These are phyloP conservation scores for Hydrocynus forskahlii DNA, from an alignment of 2,797 vertebrate genomes.

Conservation along the genomic window DNA sequence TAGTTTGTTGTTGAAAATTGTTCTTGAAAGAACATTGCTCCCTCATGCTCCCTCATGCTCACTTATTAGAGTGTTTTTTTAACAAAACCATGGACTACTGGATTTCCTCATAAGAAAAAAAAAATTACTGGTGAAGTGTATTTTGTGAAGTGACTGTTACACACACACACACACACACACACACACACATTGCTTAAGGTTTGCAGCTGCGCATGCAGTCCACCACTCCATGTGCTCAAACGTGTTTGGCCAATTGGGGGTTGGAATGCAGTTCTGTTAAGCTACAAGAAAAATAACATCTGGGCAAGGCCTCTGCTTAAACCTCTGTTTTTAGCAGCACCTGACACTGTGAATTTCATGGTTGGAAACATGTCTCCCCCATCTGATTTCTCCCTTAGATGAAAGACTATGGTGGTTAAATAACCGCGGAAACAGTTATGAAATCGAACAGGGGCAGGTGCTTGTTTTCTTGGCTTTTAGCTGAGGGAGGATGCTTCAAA, in stretches of 20 bases:
- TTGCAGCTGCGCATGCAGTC: not conserved
- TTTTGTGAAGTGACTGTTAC: not conserved
- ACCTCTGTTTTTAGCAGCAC: conserved; percentile 38
- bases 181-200: not conserved
- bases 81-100: too few species aligned
- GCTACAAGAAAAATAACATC: conserved; percentile 36
- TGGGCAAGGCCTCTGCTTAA: conserved; percentile 4
- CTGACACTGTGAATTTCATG: conserved; percentile 18
- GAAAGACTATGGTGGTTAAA: conserved; percentile 8
- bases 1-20: not conserved
- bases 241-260: not conserved
- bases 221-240: not conserved
- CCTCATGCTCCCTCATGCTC: too few species aligned
- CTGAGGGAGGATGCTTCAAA: conserved; percentile 5
- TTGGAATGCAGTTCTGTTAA: not conserved
- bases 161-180: not conserved
- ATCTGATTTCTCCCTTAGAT: conserved; percentile 2
- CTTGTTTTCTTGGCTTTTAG: conserved; percentile 6
- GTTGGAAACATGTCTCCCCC: not conserved
- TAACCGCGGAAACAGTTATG: conserved; percentile 30
- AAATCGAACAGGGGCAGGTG: conserved; percentile 10
- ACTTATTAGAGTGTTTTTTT: too few species aligned
- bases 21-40: too few species aligned
- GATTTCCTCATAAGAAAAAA: not conserved
- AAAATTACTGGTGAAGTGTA: not conserved